Percentiles rank a stretch among this genome's conserved stretches.
phyloP scores from a whole-genome alignment of 2,113 vertebrate genomes.

The Plectropomus leopardus region DNA sequence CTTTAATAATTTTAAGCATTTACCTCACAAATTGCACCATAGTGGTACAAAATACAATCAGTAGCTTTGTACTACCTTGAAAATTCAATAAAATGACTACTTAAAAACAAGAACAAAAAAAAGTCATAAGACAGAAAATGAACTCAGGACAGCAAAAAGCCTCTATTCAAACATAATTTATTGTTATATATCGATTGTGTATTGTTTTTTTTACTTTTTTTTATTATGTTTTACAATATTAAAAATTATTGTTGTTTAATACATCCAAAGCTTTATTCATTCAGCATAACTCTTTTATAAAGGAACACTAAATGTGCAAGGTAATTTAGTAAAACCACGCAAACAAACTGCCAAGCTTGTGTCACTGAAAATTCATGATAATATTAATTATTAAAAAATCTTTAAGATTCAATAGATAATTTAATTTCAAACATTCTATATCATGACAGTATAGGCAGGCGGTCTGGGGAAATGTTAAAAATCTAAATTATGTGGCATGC shows the following conservation, averaged over 20 bases:
- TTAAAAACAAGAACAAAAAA: too few relatives aligned
- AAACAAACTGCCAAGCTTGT: neutral
- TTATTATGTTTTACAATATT: neutral
- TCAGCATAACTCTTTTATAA: constrained; percentile 28
- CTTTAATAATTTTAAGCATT: neutral
- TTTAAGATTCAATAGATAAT: constrained; percentile 1
- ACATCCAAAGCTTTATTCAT: constrained; percentile 48
- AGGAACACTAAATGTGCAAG: constrained; percentile 8
- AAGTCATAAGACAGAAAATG: neutral
- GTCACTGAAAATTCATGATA: neutral
- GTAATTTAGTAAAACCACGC: neutral
- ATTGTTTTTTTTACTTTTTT: neutral
- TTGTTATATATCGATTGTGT: neutral
- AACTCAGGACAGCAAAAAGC: neutral
- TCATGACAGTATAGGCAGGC: constrained; percentile 15
- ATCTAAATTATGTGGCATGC: constrained; percentile 87
- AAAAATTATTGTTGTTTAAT: constrained; percentile 3
- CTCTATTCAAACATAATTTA: neutral
- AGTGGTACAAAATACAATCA: neutral
- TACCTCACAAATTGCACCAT: neutral
- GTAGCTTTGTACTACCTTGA: neutral
- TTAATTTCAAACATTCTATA: constrained; percentile 7
- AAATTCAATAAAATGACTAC: neutral
- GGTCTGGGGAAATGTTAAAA: constrained; percentile 5
- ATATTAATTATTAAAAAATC: neutral